A percentile compares a stretch with the other conserved stretches of the same genome.
Evolutionary conservation across 2,113 vertebrate genomes (phyloP).

Genomic region (Romanogobio albipinnatus): DNA sequence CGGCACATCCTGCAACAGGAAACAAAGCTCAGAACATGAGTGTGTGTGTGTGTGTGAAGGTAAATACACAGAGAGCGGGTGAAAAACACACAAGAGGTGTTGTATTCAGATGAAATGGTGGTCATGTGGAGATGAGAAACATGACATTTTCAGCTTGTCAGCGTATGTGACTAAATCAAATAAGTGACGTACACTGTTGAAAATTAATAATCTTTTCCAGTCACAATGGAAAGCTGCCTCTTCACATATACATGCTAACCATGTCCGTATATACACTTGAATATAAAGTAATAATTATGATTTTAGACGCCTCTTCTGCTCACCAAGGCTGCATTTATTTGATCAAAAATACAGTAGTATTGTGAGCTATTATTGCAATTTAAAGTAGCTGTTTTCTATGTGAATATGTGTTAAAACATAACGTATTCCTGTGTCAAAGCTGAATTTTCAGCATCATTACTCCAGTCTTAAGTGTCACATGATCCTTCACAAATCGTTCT

Average conservation of each 20-base stretch:
- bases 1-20: conserved; percentile 61
- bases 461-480: no score
- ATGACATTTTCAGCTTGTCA: neutral
- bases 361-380: no score
- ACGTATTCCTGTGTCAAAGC: no score
- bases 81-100: neutral
- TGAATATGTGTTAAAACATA: no score
- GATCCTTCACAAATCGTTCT: no score
- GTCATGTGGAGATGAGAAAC: neutral
- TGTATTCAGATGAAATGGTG: neutral
- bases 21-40: conserved; percentile 42
- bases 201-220: neutral
- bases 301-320: neutral
- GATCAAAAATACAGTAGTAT: no score
- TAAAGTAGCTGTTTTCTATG: no score
- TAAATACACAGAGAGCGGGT: neutral
- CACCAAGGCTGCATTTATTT: neutral
- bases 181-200: neutral
- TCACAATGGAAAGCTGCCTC: neutral
- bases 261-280: no score
- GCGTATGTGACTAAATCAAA: neutral
- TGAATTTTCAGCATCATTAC: no score
- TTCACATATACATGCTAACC: neutral
- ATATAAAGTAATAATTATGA: no score
- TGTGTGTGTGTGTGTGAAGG: neutral